phyloP scores from a whole-genome alignment of 92 coral and sea anemone species.

The Siderastrea siderea region DNA sequence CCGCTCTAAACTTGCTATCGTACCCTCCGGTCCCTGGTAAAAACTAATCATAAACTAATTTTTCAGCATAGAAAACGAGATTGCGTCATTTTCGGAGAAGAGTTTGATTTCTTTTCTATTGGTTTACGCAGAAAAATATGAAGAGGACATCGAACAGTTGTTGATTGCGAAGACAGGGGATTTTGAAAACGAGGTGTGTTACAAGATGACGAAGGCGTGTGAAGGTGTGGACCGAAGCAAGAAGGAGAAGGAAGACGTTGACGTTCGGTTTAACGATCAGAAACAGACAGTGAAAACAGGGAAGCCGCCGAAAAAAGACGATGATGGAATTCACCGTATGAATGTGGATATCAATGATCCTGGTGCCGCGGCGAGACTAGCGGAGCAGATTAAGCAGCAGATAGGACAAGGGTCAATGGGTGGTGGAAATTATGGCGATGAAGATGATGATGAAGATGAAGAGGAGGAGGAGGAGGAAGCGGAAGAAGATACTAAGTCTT shows the following conservation, averaged over 20 bases:
- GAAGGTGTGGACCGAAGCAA: slow-evolving; percentile 96
- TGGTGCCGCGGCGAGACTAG: slow-evolving; percentile 83
- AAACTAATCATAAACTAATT: too few species aligned
- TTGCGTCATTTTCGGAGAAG: not conserved
- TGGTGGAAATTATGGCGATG: slow-evolving; percentile 63
- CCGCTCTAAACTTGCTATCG: too few species aligned
- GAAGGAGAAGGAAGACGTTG: slow-evolving; percentile 92
- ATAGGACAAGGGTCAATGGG: slow-evolving; percentile 69
- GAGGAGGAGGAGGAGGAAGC: slow-evolving; percentile 65
- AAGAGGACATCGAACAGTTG: slow-evolving; percentile 90
- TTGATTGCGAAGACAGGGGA: slow-evolving; percentile 65
- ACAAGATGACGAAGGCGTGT: slow-evolving; percentile 90
- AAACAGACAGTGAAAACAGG: slow-evolving; percentile 63
- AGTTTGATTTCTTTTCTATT: not conserved
- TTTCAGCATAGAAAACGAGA: too few species aligned
- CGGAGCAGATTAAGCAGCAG: slow-evolving; percentile 91
- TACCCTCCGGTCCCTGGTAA: too few species aligned
- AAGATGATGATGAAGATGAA: slow-evolving; percentile 70
- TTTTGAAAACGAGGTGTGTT: slow-evolving; percentile 89
- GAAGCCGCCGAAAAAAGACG: slow-evolving; percentile 11
- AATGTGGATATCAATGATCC: slow-evolving; percentile 96
- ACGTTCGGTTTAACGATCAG: slow-evolving; percentile 83
- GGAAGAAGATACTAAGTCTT: slow-evolving; percentile 23
- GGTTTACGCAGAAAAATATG: slow-evolving; percentile 81
- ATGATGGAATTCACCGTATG: slow-evolving; percentile 83